phyloP scores from a whole-genome alignment of 2,113 vertebrate species.

The Perccottus glenii region DNA sequence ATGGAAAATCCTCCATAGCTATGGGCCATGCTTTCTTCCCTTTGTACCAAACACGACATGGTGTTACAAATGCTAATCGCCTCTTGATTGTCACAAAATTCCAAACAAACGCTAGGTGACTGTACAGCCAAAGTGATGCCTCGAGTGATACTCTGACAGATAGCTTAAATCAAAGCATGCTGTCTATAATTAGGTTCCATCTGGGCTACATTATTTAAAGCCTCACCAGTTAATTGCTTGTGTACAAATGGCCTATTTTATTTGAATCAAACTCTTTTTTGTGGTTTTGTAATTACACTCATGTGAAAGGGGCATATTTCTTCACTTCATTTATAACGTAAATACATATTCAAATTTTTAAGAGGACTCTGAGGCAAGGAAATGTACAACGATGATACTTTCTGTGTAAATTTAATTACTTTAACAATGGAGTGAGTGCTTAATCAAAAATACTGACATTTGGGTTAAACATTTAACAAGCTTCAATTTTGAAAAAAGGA shows the following conservation, averaged over 20 bases:
- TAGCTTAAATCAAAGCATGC: slow-evolving; percentile 79
- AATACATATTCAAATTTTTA: slow-evolving; percentile 67
- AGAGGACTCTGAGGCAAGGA: slow-evolving; percentile 47
- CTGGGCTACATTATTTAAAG: slow-evolving; percentile 82
- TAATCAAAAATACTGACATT: slow-evolving; percentile 61
- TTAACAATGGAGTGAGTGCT: slow-evolving; percentile 53
- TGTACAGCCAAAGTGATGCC: slow-evolving; percentile 78
- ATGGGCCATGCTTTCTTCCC: slow-evolving; percentile 76
- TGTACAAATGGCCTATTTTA: slow-evolving; percentile 83
- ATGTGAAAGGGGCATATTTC: slow-evolving; percentile 68
- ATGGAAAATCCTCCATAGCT: slow-evolving; percentile 72
- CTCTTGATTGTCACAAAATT: slow-evolving; percentile 80
- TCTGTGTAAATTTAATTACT: slow-evolving; percentile 47
- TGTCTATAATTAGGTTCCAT: slow-evolving; percentile 84
- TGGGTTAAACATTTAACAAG: slow-evolving; percentile 67
- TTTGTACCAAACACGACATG: slow-evolving; percentile 69
- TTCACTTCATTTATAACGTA: slow-evolving; percentile 67
- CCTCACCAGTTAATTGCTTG: slow-evolving; percentile 80
- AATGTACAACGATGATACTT: slow-evolving; percentile 55
- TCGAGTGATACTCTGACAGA: slow-evolving; percentile 74
- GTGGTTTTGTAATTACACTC: slow-evolving; percentile 78
- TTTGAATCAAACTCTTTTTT: slow-evolving; percentile 78
- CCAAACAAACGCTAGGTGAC: slow-evolving; percentile 79
- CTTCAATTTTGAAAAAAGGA: slow-evolving; percentile 62
- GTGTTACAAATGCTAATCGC: slow-evolving; percentile 77